Evolutionary conservation across 1,140 invertebrate species (phyloP).

Genomic region (Caenorhabditis remanei): DNA sequence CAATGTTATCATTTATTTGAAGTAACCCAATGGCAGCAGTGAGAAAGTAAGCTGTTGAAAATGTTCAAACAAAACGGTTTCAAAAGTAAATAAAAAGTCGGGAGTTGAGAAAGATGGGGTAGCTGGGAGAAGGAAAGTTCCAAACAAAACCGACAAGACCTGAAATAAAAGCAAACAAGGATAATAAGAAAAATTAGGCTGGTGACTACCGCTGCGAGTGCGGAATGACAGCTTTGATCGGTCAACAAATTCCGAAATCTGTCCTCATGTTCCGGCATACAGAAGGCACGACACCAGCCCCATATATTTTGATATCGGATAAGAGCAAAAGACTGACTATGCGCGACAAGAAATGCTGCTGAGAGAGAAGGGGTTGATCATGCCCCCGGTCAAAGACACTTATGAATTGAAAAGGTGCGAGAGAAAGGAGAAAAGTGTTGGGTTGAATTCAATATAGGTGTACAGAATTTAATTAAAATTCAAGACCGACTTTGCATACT

Average conservation of each 20-base stretch:
- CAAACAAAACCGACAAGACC: slow-evolving; percentile 47
- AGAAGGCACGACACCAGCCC: slow-evolving; percentile 34
- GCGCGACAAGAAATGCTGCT: slow-evolving; percentile 25
- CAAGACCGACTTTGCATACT: slow-evolving; percentile 50
- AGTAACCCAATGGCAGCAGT: background rate
- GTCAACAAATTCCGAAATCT: slow-evolving; percentile 53
- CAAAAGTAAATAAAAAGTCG: slow-evolving; percentile 46
- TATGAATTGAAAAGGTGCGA: slow-evolving; percentile 4
- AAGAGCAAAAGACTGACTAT: slow-evolving; percentile 55
- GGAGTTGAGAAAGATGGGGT: background rate
- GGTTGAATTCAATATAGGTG: background rate
- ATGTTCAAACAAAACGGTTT: slow-evolving; percentile 21
- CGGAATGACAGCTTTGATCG: slow-evolving; percentile 50
- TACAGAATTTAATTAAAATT: slow-evolving; percentile 47
- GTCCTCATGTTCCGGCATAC: slow-evolving; percentile 54
- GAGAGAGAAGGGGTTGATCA: slow-evolving; percentile 26
- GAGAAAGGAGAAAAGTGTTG: background rate
- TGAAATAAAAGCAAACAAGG: slow-evolving; percentile 53
- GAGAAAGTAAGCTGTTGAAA: background rate
- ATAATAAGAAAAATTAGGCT: slow-evolving; percentile 54
- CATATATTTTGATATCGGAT: slow-evolving; percentile 43
- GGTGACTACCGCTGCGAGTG: slow-evolving; percentile 47
- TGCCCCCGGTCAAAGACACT: slow-evolving; percentile 4
- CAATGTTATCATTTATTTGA: no score
- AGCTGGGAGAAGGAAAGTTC: slow-evolving; percentile 16